A percentile compares a stretch with the other conserved stretches of the same genome.
Conservation (phyloP, 1,140 invertebrate genomes). For the roundworm (Caenorhabditis elegans) region DNA sequence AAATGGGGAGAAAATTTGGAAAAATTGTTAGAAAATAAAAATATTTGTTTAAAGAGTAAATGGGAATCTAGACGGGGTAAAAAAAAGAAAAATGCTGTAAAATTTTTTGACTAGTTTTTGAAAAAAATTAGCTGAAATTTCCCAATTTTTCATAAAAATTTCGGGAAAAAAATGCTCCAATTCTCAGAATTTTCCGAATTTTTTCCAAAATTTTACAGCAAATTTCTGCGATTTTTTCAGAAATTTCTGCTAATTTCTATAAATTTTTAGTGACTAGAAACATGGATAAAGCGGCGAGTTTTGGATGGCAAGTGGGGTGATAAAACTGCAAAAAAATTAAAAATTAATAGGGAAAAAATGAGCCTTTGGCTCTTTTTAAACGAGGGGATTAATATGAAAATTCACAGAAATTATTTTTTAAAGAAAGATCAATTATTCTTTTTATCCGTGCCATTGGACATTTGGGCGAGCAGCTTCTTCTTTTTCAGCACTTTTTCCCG, state of each 20-base stretch:
- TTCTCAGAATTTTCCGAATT: too few species aligned
- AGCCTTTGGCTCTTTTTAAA: neutral
- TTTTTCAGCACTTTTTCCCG: constrained; percentile 13
- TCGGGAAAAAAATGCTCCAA: too few species aligned
- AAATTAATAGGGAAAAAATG: neutral
- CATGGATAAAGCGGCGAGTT: constrained; percentile 7
- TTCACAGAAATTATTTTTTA: neutral
- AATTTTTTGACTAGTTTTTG: too few species aligned
- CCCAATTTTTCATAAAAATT: too few species aligned
- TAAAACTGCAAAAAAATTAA: neutral
- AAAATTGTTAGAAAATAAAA: neutral
- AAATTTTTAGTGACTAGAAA: constrained; percentile 33
- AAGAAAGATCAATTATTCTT: neutral
- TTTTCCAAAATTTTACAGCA: too few species aligned
- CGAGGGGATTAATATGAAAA: too few species aligned
- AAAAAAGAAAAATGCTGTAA: too few species aligned
- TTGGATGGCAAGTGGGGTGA: neutral
- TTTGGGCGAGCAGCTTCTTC: neutral
- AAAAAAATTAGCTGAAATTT: too few species aligned
- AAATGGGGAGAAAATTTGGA: too few species aligned
- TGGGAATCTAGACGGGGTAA: neutral
- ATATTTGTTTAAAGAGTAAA: neutral
- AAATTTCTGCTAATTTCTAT: too few species aligned
- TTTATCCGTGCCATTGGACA: neutral
- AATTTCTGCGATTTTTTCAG: too few species aligned